These are phyloP conservation scores for Tonatia bakeri DNA, from an alignment of 2,113 vertebrate species.

Conservation along the genomic window DNA sequence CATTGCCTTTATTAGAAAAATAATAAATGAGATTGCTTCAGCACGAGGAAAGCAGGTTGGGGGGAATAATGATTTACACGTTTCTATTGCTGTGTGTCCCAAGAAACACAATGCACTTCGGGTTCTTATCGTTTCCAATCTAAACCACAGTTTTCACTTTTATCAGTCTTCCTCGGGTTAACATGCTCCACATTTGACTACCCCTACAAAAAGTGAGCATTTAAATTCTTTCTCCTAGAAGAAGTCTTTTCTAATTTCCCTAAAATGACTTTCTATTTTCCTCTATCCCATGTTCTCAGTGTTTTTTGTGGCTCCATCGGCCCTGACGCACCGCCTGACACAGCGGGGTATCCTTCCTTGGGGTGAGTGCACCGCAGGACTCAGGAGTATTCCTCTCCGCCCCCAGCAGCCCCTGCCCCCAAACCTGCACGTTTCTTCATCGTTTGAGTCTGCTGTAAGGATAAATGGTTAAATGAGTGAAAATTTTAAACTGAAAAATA, in stretches of 20 bases:
- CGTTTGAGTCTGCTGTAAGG: conserved; percentile 47
- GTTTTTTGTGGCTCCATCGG: background rate
- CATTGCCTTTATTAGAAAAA: conserved; percentile 46
- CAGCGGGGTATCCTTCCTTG: too few species aligned
- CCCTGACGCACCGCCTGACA: too few species aligned
- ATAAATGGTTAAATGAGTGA: background rate
- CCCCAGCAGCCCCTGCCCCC: too few species aligned
- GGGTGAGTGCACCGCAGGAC: too few species aligned
- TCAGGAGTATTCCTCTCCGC: too few species aligned
- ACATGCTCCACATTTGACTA: background rate
- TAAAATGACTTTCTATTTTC: background rate
- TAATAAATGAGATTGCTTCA: conserved; percentile 9
- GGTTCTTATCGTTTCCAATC: background rate
- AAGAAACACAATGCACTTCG: background rate
- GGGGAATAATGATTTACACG: background rate
- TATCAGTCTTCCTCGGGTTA: background rate
- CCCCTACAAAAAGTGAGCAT: background rate
- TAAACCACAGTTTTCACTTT: background rate
- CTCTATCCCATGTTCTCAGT: background rate
- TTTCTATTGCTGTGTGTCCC: background rate
- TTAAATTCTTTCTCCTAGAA: background rate
- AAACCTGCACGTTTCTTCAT: background rate
- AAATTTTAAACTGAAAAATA: background rate
- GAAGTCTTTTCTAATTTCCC: background rate
- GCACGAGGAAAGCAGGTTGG: background rate